Evolutionary conservation across 2,113 vertebrate genomes (phyloP).

Genomic region (Colaptes auratus): DNA sequence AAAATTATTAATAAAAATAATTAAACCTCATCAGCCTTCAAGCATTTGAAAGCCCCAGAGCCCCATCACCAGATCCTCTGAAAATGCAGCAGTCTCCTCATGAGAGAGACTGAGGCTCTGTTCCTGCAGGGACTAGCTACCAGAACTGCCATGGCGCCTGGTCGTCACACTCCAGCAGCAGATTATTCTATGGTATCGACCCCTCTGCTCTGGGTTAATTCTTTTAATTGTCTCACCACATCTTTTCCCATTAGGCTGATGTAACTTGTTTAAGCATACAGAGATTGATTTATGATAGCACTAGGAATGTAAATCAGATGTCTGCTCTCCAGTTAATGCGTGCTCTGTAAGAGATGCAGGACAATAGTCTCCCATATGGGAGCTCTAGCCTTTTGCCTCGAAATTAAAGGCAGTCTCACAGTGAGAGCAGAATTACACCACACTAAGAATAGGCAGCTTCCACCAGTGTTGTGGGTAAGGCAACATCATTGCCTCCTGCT

Average conservation of each 20-base stretch:
- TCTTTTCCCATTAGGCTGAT: conserved; percentile 66
- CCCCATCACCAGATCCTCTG: not conserved
- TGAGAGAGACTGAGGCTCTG: not conserved
- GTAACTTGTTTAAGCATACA: conserved; percentile 48
- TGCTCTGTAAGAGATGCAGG: not conserved
- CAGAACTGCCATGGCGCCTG: not conserved
- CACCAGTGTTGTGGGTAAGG: accelerated
- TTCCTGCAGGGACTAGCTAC: not conserved
- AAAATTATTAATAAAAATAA: conserved; percentile 62
- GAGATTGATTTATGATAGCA: conserved; percentile 61
- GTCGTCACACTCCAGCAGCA: conserved; percentile 10
- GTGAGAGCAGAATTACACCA: not conserved
- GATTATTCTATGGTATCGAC: conserved; percentile 30
- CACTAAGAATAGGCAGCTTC: not conserved
- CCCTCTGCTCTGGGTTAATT: conserved; percentile 58
- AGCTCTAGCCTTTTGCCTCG: not conserved
- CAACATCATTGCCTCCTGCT: conserved; percentile 3
- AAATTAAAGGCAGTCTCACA: not conserved
- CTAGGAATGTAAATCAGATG: conserved; percentile 39
- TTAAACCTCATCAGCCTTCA: conserved; percentile 36
- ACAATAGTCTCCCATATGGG: not conserved
- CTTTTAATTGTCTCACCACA: conserved; percentile 68
- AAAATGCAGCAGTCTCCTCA: not conserved
- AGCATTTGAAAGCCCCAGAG: conserved; percentile 5
- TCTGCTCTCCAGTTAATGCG: conserved; percentile 41